Conservation (phyloP, 2,113 vertebrate species). For the Diphyllodes magnificus region DNA sequence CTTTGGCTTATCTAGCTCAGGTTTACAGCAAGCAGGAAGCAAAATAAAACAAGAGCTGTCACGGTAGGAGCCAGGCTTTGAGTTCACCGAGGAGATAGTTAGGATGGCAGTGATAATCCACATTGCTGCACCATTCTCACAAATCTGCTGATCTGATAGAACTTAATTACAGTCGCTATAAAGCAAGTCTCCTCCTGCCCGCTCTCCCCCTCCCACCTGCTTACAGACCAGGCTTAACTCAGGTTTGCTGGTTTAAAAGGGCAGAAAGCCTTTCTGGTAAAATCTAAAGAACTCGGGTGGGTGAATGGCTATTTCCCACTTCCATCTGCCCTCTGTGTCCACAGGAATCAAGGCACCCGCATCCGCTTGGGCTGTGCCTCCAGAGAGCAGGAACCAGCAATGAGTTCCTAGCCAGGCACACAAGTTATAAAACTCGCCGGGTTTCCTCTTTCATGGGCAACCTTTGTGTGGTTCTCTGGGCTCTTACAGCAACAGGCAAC, state of each 20-base stretch:
- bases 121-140: background rate
- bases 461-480: background rate
- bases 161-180: background rate
- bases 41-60: background rate
- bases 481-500: background rate
- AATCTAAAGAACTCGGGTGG: background rate
- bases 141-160: background rate
- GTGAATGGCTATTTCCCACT: background rate
- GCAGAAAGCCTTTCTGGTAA: background rate
- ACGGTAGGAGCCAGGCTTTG: background rate
- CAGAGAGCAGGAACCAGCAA: background rate
- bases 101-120: background rate
- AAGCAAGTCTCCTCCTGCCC: background rate
- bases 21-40: background rate
- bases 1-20: background rate
- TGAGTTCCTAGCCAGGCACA: background rate
- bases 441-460: constrained; percentile 28
- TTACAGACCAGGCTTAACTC: background rate
- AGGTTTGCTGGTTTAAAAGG: background rate
- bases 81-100: background rate
- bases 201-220: background rate
- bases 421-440: constrained; percentile 23
- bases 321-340: background rate
- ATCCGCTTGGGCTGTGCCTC: background rate
- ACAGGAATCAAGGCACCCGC: background rate